Base-by-base conservation (phyloP, 2,888 invertebrate genomes). In the Periphyllus acericola region DNA sequence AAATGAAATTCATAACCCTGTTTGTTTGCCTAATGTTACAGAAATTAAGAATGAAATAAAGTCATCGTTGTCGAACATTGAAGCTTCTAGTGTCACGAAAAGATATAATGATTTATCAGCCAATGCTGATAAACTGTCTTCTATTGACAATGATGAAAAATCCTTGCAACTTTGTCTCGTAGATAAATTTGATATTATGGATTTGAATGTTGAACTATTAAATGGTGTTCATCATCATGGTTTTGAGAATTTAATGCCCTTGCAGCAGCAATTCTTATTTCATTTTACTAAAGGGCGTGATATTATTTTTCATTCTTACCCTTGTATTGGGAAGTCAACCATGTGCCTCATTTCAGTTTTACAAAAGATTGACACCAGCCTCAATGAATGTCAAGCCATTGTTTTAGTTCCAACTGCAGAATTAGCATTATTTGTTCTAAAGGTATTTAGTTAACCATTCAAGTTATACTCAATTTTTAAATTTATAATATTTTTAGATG, bases 361-460 rank as follows among this genome's bases (percentile, higher is more conserved):
- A 40, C 87, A 87, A 87, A 87, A 25, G 19, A 87, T 87, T 46
- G 46, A 87, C 14, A 81, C 81, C 29, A 34, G 32, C 5, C 14
- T 87, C 11, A 81, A 87, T 32, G 81, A 75, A 81, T 87, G 87
- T 66, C 87, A 87, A 87, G 87, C 80, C 14, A 46, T 87, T 66
- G 4, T 87, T 81, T 81, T 87, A 66, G 87, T 87, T n/a, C 87
- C 87, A 32, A 81, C 87, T 34, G 74, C 60, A 46, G 72, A 87
- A 74, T 66, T 87, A 66, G 80, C 87, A 46, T 66, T 81, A 14
- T 87, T 36, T n/a, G 52, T 74, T 40, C 81, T 74, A 75, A 87
- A 74, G 87, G 87, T 87, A 66, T 46, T 32, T n/a, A 29, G 2
- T 32, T 25, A 34, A 55, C 5, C 25, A 40, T 29, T 8, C 5